These are phyloP conservation scores for Hydroisotoma schaefferi DNA, from an alignment of 2,888 invertebrate species.

Conservation along the genomic window DNA sequence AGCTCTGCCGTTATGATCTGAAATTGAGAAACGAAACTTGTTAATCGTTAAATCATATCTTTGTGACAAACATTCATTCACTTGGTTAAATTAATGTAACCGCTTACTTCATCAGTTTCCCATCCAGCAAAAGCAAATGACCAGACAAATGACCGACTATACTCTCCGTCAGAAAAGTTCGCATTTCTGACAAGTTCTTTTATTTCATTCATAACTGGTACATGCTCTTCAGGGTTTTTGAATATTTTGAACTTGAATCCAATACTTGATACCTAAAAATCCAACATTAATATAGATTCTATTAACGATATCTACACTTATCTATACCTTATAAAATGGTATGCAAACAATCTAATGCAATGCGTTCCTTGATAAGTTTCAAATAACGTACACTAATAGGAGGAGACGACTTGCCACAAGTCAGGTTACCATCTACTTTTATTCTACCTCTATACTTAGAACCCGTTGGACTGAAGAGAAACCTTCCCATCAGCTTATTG, in stretches of 20 bases:
- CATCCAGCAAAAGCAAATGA: conserved; percentile 69
- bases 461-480: conserved; percentile 65
- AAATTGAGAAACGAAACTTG: conserved; percentile 39
- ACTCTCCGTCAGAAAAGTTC: conserved; percentile 61
- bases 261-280: conserved; percentile 59
- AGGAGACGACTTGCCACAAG: conserved; percentile 62
- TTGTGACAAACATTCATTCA: too few species aligned
- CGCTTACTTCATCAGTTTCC: conserved; percentile 66
- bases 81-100: background rate
- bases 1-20: conserved; percentile 69
- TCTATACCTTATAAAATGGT: conserved; percentile 7
- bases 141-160: conserved; percentile 66
- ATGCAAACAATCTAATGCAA: background rate
- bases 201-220: conserved; percentile 69
- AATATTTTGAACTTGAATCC: conserved; percentile 60
- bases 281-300: too few species aligned
- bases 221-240: conserved; percentile 63
- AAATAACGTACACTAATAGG: conserved; percentile 56
- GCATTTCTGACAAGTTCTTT: conserved; percentile 59
- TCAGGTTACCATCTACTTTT: conserved; percentile 60
- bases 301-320: conserved; percentile 1
- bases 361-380: background rate
- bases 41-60: too few species aligned
- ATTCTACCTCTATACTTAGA: conserved; percentile 68
- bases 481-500: conserved; percentile 63